These are phyloP conservation scores for Selene dorsalis DNA, from an alignment of 2,797 vertebrate genomes.

Conservation along the genomic window DNA sequence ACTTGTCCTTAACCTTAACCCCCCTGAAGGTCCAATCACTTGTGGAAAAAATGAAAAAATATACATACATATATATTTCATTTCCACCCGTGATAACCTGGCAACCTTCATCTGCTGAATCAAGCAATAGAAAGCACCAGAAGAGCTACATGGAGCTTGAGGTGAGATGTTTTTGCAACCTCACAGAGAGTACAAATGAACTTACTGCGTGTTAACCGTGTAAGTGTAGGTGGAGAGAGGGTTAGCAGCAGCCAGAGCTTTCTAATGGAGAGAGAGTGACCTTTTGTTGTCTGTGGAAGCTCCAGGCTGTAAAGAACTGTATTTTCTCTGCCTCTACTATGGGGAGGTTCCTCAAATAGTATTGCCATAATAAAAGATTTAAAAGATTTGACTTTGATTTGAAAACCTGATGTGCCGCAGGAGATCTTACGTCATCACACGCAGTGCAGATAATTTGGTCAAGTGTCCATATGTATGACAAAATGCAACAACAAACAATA, in stretches of 20 bases:
- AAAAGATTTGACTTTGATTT: constrained; percentile 1
- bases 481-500: neutral
- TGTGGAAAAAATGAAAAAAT: neutral
- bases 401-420: neutral
- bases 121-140: neutral
- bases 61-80: neutral
- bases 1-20: neutral
- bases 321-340: neutral
- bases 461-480: neutral
- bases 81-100: neutral
- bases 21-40: constrained; percentile 5
- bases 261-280: constrained; percentile 4
- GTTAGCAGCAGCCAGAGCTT: neutral
- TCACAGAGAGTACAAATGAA: neutral
- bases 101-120: neutral
- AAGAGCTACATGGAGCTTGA: neutral
- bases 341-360: neutral
- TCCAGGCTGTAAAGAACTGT: neutral
- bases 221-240: constrained; percentile 5
- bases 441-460: neutral
- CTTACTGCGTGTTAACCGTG: neutral
- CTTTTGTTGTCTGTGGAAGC: constrained; percentile 3
- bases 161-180: constrained; percentile 7
- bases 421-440: neutral
- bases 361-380: neutral